Conservation (phyloP, 2,888 invertebrate species). For the Nymphalis urticae region DNA sequence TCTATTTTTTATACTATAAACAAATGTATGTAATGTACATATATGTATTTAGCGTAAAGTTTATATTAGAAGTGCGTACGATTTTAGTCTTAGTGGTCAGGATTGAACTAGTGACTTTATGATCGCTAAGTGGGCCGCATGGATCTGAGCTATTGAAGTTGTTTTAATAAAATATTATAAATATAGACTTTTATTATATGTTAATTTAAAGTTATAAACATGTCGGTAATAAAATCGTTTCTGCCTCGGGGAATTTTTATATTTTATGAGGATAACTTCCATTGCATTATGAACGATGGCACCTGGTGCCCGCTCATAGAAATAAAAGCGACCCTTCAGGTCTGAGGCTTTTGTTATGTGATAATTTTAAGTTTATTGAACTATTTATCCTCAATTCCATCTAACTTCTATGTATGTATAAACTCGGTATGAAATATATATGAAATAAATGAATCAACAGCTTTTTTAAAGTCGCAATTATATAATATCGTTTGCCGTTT, state of each 20-base stretch:
- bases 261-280: slow-evolving; percentile 33
- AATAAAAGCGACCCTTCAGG: slow-evolving; percentile 34
- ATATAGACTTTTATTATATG: too few species aligned
- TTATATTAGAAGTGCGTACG: too few species aligned
- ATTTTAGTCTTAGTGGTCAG: too few species aligned
- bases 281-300: slow-evolving; percentile 29
- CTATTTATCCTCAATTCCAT: background rate
- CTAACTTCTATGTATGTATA: background rate
- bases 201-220: background rate
- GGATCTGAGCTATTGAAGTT: too few species aligned
- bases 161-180: too few species aligned
- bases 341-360: slow-evolving; percentile 21
- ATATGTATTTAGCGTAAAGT: too few species aligned
- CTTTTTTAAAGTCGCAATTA: background rate
- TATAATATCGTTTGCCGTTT: background rate
- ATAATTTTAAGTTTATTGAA: slow-evolving; percentile 13
- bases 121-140: too few species aligned
- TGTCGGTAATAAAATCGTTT: slow-evolving; percentile 21
- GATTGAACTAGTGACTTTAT: too few species aligned
- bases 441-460: background rate
- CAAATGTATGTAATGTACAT: too few species aligned
- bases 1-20: too few species aligned
- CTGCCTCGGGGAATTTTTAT: slow-evolving; percentile 21
- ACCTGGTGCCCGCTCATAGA: slow-evolving; percentile 38
- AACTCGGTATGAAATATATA: background rate